phyloP scores from a whole-genome alignment of 2,888 invertebrate genomes.

The Cerastoderma edule region DNA sequence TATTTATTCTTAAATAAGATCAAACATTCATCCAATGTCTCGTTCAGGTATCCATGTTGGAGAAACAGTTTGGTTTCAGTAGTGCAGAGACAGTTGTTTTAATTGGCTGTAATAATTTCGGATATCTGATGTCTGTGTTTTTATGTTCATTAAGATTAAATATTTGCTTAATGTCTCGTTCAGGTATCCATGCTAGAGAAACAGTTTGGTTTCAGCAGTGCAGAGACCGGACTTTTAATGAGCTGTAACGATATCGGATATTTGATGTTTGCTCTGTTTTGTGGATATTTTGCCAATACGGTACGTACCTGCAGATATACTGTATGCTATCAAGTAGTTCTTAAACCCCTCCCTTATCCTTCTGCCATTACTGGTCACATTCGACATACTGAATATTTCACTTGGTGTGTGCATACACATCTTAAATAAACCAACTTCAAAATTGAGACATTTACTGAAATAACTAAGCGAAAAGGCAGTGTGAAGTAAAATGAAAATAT shows the following conservation, averaged over 20 bases:
- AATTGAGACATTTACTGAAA: no score
- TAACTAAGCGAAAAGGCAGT: no score
- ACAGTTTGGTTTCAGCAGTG: constrained; percentile 76
- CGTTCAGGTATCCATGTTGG: not conserved
- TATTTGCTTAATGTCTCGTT: not conserved
- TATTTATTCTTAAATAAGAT: no score
- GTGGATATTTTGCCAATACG: constrained; percentile 64
- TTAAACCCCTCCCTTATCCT: not conserved
- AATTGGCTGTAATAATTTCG: not conserved
- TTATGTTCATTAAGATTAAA: not conserved
- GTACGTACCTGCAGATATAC: constrained; percentile 22
- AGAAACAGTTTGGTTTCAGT: not conserved
- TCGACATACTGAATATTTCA: not conserved
- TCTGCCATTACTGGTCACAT: not conserved
- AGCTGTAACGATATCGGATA: constrained; percentile 79
- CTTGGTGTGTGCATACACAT: not conserved
- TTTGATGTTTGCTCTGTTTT: constrained; percentile 62
- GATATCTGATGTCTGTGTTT: not conserved
- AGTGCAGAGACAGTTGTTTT: not conserved
- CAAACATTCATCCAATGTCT: no score
- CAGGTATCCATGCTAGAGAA: constrained; percentile 76
- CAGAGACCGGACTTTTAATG: constrained; percentile 74
- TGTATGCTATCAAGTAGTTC: not conserved
- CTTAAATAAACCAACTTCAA: no score
- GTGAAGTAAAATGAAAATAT: no score